Conservation (phyloP, 1,140 invertebrate species). For the Thaumetopoea pityocampa region DNA sequence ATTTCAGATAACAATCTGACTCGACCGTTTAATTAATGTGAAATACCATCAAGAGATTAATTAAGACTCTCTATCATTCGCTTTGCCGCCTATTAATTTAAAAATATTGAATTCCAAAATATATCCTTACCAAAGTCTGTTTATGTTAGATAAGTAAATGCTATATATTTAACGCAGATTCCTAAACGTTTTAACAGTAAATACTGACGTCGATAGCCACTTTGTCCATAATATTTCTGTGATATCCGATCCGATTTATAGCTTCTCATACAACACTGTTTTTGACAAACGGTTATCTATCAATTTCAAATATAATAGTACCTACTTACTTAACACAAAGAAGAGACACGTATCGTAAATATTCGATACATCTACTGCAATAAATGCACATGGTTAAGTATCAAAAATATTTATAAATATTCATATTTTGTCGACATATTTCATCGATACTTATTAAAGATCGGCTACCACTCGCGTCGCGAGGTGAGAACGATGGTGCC, state of each 20-base stretch:
- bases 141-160: too few relatives aligned
- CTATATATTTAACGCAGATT: constrained; percentile 39
- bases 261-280: constrained; percentile 23
- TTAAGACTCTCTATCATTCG: constrained; percentile 54
- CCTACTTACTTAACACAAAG: too few relatives aligned
- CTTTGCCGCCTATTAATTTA: constrained; percentile 58
- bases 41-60: constrained; percentile 56
- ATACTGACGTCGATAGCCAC: constrained; percentile 32
- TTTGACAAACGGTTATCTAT: constrained; percentile 23
- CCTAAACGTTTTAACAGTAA: constrained; percentile 38
- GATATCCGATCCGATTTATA: constrained; percentile 33
- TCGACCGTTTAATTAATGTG: constrained; percentile 40
- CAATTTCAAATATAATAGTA: constrained; percentile 16
- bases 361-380: too few relatives aligned
- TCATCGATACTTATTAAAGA: constrained; percentile 75
- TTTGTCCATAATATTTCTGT: constrained; percentile 33
- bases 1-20: constrained; percentile 6
- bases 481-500: constrained; percentile 74
- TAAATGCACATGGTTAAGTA: constrained; percentile 42
- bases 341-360: too few relatives aligned
- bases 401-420: constrained; percentile 70
- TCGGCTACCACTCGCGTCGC: constrained; percentile 71
- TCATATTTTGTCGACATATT: constrained; percentile 70
- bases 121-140: too few relatives aligned
- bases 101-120: constrained; percentile 44